These are phyloP conservation scores for Tanytarsus gracilentus DNA, from an alignment of 2,888 invertebrate species.

Conservation along the genomic window DNA sequence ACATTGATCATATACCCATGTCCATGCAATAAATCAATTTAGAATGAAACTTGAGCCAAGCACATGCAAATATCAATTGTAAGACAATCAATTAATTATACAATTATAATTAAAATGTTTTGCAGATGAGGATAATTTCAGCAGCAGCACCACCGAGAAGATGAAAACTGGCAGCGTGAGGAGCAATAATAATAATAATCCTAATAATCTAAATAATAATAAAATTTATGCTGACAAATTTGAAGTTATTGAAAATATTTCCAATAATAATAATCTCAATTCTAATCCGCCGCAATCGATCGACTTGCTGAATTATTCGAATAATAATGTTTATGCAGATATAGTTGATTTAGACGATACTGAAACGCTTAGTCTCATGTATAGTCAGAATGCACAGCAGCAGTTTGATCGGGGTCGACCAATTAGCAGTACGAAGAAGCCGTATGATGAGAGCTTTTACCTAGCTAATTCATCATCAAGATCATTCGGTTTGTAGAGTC, in stretches of 20 bases:
- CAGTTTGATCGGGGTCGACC: conserved; percentile 17
- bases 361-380: conserved; percentile 25
- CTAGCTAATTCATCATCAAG: conserved; percentile 24
- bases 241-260: conserved; percentile 22
- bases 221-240: conserved; percentile 23
- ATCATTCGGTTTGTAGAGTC: conserved; percentile 12
- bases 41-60: too few relatives aligned
- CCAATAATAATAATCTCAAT: conserved; percentile 13
- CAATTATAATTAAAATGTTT: too few relatives aligned
- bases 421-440: conserved; percentile 13
- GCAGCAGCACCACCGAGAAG: conserved; percentile 14
- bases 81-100: too few relatives aligned
- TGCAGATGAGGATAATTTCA: too few relatives aligned
- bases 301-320: conserved; percentile 20
- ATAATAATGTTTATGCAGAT: conserved; percentile 27
- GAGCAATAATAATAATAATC: conserved; percentile 5
- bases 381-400: conserved; percentile 25
- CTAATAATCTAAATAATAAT: conserved; percentile 1
- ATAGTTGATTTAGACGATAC: conserved; percentile 26
- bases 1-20: too few relatives aligned
- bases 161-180: conserved; percentile 23
- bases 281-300: conserved; percentile 13
- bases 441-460: conserved; percentile 17
- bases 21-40: too few relatives aligned
- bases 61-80: too few relatives aligned